Base-by-base conservation (phyloP, 2,888 invertebrate species). In the Sylvicola fuscatus region DNA sequence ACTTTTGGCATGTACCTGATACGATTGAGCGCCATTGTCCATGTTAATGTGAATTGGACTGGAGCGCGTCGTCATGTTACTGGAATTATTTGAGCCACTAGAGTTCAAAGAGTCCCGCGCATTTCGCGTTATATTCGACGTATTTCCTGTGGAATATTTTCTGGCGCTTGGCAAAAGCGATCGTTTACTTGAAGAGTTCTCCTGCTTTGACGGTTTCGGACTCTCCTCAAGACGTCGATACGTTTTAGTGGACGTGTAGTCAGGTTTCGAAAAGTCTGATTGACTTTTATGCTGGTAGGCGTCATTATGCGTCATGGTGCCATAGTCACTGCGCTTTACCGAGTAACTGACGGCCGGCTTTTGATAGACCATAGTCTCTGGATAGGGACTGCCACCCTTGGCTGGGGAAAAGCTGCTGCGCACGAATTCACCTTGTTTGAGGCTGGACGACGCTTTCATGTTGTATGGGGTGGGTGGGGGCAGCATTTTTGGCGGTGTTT, bases 141-240 rank as follows among this genome's bases (percentile, higher is more conserved):
- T 14, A 5, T 17, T 28, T 29, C 35, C 26, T 5, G 39, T 34
- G 4, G 39, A 39, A 3, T 42, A 37, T 38, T 41, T 43, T 4
- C 41, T 34, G 6, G 40, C 29, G 27, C 42, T 39, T 8, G 44
- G 44, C 10, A 44, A 26, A 6, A 44, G 27, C 5, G 42, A 43
- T 5, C 43, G 41, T 38, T 44, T 44, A 7, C 41, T 29, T 10
- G 39, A 35, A 2, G 11, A 15, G 26, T 33, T 17, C 15, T 29
- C 14, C 16, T 26, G 12, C 27, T 39, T 38, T 28, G 30, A 30
- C 14, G 34, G 34, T 11, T 34, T 34, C 3, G 39, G 38, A 12
- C 31, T 40, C 27, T 44, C 43, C 14, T 44, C 44, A 2, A 44
- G 33, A 14, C 43, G 41, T 34, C 44, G 44, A 38, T 46, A 46